Percentiles rank a stretch among this genome's conserved stretches.
Evolutionary conservation across 1,140 invertebrate species (phyloP).

Genomic region (Drosophila bocki): DNA sequence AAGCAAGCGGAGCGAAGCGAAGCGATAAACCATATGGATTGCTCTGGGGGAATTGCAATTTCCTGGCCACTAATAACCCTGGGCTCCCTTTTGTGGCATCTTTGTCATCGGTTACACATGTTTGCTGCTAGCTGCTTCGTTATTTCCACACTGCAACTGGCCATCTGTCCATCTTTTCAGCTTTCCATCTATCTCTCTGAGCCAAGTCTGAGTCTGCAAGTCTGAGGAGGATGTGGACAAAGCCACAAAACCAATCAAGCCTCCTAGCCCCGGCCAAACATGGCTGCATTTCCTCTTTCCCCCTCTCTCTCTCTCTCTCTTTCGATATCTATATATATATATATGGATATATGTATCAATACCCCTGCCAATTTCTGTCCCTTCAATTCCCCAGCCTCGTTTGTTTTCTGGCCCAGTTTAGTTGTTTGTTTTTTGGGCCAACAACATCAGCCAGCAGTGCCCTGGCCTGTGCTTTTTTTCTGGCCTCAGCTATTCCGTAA

Average conservation of each 20-base stretch:
- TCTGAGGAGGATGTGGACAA: slow-evolving; percentile 35
- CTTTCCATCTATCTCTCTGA: not conserved
- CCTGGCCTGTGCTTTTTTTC: slow-evolving; percentile 15
- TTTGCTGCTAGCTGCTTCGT: slow-evolving; percentile 38
- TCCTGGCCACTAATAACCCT: slow-evolving; percentile 50
- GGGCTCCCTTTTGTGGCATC: slow-evolving; percentile 20
- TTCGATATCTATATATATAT: not conserved
- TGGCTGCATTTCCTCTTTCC: slow-evolving; percentile 6
- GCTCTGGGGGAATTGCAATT: slow-evolving; percentile 68
- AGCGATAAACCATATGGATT: slow-evolving; percentile 39
- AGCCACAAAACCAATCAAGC: slow-evolving; percentile 70
- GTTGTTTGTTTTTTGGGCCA: slow-evolving; percentile 41
- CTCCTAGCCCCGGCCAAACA: slow-evolving; percentile 19
- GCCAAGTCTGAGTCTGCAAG: slow-evolving; percentile 6
- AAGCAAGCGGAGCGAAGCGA: slow-evolving; percentile 14
- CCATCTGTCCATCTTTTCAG: slow-evolving; percentile 8
- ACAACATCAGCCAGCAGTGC: no score
- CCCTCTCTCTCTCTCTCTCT: not conserved
- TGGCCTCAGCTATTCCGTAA: slow-evolving; percentile 53
- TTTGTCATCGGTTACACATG: slow-evolving; percentile 46
- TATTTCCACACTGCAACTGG: slow-evolving; percentile 40
- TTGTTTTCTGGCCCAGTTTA: slow-evolving; percentile 54
- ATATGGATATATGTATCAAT: not conserved
- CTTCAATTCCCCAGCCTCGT: slow-evolving; percentile 40
- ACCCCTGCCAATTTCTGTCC: not conserved